Base-by-base conservation (phyloP, 1,140 invertebrate genomes). In the Drosophila mojavensis region DNA sequence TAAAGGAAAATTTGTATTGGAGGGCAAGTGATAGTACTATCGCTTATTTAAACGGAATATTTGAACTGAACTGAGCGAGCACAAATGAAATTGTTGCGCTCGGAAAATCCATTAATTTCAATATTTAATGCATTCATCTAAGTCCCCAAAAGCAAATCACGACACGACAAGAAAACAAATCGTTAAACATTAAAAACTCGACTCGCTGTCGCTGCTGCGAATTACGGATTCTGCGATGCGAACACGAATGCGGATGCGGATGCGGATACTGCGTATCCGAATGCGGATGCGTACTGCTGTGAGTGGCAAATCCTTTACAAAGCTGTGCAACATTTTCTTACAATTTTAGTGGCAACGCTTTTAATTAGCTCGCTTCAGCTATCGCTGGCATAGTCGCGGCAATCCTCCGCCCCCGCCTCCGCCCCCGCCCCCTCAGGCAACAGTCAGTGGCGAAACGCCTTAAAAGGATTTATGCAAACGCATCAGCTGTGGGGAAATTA, bases 401-500 rank as follows among this genome's bases (percentile, higher is more conserved):
- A 1, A 3, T 26, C 17, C 51, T 24, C 13, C 43, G 15, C 30
- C 28, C 0, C 0, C 17, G 17, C 17, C 17, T 0, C 13, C n/a
- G 17, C 47, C 10, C 6, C n/a, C 15, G 7, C n/a, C 15, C 43
- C 41, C 4, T 43, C 6, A 0, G 0, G 20, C 20, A 2, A 4
- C 28, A 30, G 4, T 5, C 10, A 39, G 36, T 39, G 36, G 1
- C 11, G 43, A 3, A 47, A 17, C 33, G 71, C 43, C 69, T 56
- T 51, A 26, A 64, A 67, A 62, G 71, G 75, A 79, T 74, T 79
- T 79, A 77, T 79, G 65, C 65, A 64, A 79, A 62, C 75, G 78
- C 78, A 78, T 79, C 78, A 79, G 69, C 75, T 79, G 78, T 47
- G 59, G 24, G 61, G 13, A 33, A 79, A 72, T 76, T 77, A 69